Base-by-base conservation (phyloP, 2,888 invertebrate species). In the Pachymerium ferrugineum region DNA sequence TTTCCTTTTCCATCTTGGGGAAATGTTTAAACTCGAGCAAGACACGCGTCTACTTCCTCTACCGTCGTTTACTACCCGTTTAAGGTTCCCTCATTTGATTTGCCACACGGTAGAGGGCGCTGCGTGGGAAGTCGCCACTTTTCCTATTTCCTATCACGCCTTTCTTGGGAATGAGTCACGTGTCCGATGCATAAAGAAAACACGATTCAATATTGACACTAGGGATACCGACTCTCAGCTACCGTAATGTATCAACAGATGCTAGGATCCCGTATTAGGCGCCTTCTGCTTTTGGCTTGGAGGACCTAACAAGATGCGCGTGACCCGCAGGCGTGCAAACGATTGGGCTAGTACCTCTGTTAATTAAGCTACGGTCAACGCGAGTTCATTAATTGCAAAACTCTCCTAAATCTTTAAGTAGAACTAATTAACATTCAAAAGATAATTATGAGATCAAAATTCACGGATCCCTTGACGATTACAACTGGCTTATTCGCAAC, bases 1-100 rank as follows among this genome's bases (percentile, higher is more conserved):
- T 54, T 54, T 54, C 47, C 47, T 54, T 54, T 54, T 54, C 47
- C 47, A 54, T 54, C 47, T 54, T 54, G 47, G 47, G 47, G 47
- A 54, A 54, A 54, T 54, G 47, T 54, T 54, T 54, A 54, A 54
- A 54, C 47, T 54, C 47, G 47, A 54, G 19, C 47, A 54, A 54
- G 47, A 54, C 47, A 54, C 47, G 47, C 47, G 47, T 54, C 19
- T 5, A 54, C 47, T 54, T 54, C 47, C 47, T 54, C 47, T 54
- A 54, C 47, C 47, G 19, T 54, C 47, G 47, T 54, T 54, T 54
- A 54, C 47, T 54, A 54, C 47, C 47, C 16, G 47, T 54, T 54
- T 54, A 54, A 54, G 47, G n/a, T 10, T 8, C 47, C 19, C 47
- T 54, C 47, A n/a, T n/a, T n/a, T n/a, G n/a, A n/a, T n/a, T n/a